Percentiles rank a stretch among this genome's conserved stretches.
Conservation (phyloP, 2,797 vertebrate species). For the Artibeus jamaicensis region DNA sequence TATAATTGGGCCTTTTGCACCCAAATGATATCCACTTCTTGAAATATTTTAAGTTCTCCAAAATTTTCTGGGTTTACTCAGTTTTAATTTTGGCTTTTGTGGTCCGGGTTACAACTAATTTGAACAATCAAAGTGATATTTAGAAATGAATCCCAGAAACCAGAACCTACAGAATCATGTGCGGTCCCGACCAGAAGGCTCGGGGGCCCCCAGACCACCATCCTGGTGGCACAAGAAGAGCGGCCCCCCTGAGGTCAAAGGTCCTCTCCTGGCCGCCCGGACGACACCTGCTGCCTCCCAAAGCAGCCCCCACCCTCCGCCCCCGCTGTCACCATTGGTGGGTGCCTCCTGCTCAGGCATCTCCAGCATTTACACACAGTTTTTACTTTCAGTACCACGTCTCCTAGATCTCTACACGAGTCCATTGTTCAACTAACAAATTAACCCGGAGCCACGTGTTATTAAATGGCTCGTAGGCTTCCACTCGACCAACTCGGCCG, state of each 20-base stretch:
- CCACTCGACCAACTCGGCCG: background rate
- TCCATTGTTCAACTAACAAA: background rate
- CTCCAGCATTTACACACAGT: background rate
- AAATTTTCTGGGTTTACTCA: background rate
- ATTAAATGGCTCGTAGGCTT: background rate
- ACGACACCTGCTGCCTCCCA: accelerated
- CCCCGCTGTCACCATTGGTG: background rate
- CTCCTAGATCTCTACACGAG: background rate
- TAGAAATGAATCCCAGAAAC: background rate
- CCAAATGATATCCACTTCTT: background rate
- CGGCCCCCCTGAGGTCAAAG: background rate
- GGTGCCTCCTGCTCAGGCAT: background rate
- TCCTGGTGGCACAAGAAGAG: background rate
- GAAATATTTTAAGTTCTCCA: background rate
- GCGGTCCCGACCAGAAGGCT: background rate
- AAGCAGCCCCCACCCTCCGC: too few species aligned
- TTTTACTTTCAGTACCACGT: background rate
- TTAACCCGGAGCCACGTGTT: background rate
- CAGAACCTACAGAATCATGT: background rate
- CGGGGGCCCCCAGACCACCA: accelerated
- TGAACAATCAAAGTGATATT: background rate
- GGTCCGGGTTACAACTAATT: background rate
- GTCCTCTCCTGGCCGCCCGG: accelerated
- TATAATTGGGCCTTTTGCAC: background rate
- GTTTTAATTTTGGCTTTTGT: background rate